Conservation (phyloP, 37 sponge, comb jelly and placozoan species). For the Ephydatia muelleri region DNA sequence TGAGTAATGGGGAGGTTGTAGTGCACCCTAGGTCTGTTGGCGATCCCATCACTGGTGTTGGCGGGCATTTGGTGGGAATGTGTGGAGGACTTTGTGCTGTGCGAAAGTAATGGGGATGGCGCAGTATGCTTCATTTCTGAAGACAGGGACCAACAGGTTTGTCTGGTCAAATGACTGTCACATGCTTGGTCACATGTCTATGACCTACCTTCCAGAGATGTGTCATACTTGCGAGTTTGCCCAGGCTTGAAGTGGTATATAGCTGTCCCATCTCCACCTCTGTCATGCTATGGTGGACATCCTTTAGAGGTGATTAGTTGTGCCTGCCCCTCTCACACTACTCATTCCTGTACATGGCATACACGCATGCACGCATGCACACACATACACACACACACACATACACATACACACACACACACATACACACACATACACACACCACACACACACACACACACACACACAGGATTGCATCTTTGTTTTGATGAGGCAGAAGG, state of each 20-base stretch:
- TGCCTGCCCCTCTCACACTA: too few relatives aligned
- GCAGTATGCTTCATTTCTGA: conserved; percentile 29
- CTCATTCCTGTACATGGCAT: too few relatives aligned
- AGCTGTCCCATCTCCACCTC: conserved; percentile 13
- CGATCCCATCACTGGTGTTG: conserved; percentile 32
- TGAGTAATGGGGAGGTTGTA: background rate
- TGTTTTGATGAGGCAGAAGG: background rate
- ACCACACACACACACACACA: too few relatives aligned
- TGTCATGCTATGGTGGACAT: conserved; percentile 24
- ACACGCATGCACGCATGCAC: too few relatives aligned
- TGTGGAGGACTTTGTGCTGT: conserved; percentile 38
- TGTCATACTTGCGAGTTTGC: conserved; percentile 33
- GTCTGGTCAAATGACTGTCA: background rate
- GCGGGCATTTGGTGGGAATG: conserved; percentile 15
- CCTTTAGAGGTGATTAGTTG: conserved; percentile 39
- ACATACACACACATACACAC: too few relatives aligned
- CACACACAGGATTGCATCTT: background rate
- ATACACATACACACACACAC: too few relatives aligned
- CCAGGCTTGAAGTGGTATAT: conserved; percentile 17
- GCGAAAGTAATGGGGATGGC: background rate
- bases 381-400: too few relatives aligned
- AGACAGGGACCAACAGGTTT: conserved; percentile 13
- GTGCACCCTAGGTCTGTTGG: conserved; percentile 22
- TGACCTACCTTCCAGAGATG: background rate
- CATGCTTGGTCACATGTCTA: background rate